These are phyloP conservation scores for Ovibos moschatus DNA, from an alignment of 2,113 vertebrate genomes.

Conservation along the genomic window DNA sequence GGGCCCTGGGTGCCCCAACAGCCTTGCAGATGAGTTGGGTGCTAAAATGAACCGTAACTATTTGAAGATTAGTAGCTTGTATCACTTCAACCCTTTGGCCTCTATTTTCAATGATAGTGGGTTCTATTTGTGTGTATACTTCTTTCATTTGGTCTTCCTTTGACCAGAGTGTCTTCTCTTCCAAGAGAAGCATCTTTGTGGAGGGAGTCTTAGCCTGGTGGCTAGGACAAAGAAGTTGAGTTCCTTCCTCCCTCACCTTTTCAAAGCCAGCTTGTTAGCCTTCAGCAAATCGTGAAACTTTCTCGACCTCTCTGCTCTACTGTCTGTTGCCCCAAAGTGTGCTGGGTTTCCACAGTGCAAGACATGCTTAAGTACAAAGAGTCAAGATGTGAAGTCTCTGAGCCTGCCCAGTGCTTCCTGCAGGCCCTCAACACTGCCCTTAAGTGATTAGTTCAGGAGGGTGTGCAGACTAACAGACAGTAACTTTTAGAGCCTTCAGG, in stretches of 20 bases:
- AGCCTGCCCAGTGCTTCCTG: not conserved
- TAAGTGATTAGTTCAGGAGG: not conserved
- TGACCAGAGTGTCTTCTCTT: not conserved
- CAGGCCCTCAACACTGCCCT: not conserved
- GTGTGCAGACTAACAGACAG: not conserved
- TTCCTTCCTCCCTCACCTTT: not conserved
- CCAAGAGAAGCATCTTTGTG: not conserved
- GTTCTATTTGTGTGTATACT: not conserved
- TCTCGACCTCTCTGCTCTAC: not conserved
- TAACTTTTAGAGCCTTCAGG: not conserved
- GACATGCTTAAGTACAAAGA: slow-evolving; percentile 37
- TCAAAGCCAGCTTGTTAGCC: not conserved
- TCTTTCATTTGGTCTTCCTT: not conserved
- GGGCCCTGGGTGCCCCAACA: fast-evolving
- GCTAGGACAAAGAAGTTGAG: not conserved
- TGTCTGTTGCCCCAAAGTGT: not conserved
- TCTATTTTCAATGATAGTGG: not conserved
- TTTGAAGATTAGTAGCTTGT: not conserved
- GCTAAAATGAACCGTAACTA: not conserved
- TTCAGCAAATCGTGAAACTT: not conserved
- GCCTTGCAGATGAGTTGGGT: not conserved
- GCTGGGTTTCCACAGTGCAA: not conserved
- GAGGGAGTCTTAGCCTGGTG: not conserved
- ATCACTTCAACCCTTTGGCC: not conserved
- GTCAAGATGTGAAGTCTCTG: slow-evolving; percentile 35